Evolutionary conservation across 2,888 invertebrate species (phyloP), one percentile per base, ranked within the genome.

Genomic region (Nemotelus nigrinus): DNA sequence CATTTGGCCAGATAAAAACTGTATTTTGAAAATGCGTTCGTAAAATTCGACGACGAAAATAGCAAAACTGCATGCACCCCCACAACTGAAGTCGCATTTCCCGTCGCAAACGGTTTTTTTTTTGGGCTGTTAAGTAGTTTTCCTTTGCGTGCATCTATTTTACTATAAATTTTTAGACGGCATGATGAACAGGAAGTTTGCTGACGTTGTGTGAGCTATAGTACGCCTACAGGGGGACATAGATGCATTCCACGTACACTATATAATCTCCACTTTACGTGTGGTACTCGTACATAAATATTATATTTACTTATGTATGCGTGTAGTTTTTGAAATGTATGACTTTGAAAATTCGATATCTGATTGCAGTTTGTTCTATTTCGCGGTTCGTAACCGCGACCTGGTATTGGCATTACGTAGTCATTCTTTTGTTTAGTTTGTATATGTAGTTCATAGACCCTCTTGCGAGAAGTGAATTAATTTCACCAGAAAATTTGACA

Each of bases 401-500:
- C 8, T 43, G 41, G 25, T 57, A 68, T 39, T 25, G 43, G 41
- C 43, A n/a, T 41, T 45, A 6, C 45, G 7, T 65, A 8, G 43
- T 63, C 43, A 7, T n/a, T n/a, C 43, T 44, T 44, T 64, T 43
- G 10, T 64, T 64, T n/a, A 65, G 45, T 41, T 64, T 64, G 64
- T 43, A 64, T 25, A 10, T 25, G 25, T 25, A 25, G 25, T 25
- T 25, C 25, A 25, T 25, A 25, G 25, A 25, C 25, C 25, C 25
- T 53, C 10, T 57, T 57, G 45, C 58, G 45, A 58, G 10, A 79
- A 76, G 57, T 45, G 76, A 79, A 80, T 78, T 77, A 77, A 78
- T 79, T 80, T 75, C 75, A 80, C 77, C 79, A 78, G 77, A 75
- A 80, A 80, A 79, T 81, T 78, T 58, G 78, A 76, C 67, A 72